Base-by-base conservation (phyloP, 2,113 vertebrate genomes). In the Theristicus caerulescens region DNA sequence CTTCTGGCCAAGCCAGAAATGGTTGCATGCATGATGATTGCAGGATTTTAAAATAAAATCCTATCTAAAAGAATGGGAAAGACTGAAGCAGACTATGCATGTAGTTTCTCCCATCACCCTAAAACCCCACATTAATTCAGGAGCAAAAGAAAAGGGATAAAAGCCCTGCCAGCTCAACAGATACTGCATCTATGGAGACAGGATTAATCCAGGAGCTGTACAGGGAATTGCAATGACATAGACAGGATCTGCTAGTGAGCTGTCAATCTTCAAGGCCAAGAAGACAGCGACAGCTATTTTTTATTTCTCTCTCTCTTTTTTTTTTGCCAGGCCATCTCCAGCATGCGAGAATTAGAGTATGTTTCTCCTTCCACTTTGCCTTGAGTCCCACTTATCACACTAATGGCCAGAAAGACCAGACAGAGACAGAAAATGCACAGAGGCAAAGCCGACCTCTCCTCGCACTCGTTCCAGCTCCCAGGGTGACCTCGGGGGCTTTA, bases 351-450 rank as follows among this genome's bases (percentile, higher is more conserved):
- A 58, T 9, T 49, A 42, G 26, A 69, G 20, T 11, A 16, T 5
- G 4, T 9, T 51, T 89, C 57, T 84, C 36, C 16, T 64, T 82
- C 81, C 44, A 38, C 36, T 58, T 66, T 26, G 86, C 36, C 42
- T 49, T 9, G n/a, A 81, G 70, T 49, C 88, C 49, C 65, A 81
- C 87, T 87, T 44, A 81, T 17, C 31, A 67, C 40, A 77, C 58
- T 73, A 81, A 88, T 40, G 49, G 92, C 88, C 89, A 88, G 71
- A 74, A 86, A 83, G 91, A 49, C 8, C 65, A 83, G n/a, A 42
- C 65, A 34, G 46, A 86, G 78, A 79, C 26, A 86, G 66, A 26
- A 65, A 93, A 74, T 27, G 54, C 59, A n/a, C 38, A 69, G 55
- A 58, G 40, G 58, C 86, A 62, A 61, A 93, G 92, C 58, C 31